phyloP scores from a whole-genome alignment of 1,140 invertebrate species.

The Anadara kagoshimensis region DNA sequence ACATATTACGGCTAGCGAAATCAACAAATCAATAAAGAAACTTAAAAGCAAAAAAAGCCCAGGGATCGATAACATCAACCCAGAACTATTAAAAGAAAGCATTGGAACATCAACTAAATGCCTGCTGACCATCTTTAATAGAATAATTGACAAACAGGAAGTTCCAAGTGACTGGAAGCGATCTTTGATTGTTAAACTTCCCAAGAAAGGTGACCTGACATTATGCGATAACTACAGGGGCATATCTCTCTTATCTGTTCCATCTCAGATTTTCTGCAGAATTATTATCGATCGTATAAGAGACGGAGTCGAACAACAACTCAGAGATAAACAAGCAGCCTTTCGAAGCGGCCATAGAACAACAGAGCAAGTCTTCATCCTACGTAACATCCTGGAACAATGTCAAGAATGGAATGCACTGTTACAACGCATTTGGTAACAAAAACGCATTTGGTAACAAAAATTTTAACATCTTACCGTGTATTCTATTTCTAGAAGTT shows the following conservation, averaged over 20 bases:
- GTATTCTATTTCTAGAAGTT: too few relatives aligned
- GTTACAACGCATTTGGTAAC: too few relatives aligned
- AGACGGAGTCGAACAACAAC: background rate
- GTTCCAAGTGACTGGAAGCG: background rate
- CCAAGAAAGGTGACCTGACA: too few relatives aligned
- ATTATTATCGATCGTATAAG: too few relatives aligned
- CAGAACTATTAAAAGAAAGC: background rate
- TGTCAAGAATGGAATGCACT: too few relatives aligned
- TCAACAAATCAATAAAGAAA: background rate
- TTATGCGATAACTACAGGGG: too few relatives aligned
- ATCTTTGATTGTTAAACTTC: background rate
- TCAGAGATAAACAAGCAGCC: conserved; percentile 1
- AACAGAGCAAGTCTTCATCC: too few relatives aligned
- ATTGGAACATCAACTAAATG: conserved; percentile 1
- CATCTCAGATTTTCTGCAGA: background rate
- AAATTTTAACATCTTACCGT: too few relatives aligned
- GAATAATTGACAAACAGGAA: background rate
- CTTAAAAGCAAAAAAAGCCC: background rate
- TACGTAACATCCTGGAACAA: too few relatives aligned
- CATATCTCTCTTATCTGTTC: too few relatives aligned
- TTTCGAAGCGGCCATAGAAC: background rate
- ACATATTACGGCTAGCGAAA: background rate
- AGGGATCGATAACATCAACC: conserved; percentile 3
- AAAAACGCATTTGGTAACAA: too few relatives aligned
- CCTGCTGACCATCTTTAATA: background rate